Conservation (phyloP, 2,888 invertebrate genomes). For the Calameuta idolon region DNA sequence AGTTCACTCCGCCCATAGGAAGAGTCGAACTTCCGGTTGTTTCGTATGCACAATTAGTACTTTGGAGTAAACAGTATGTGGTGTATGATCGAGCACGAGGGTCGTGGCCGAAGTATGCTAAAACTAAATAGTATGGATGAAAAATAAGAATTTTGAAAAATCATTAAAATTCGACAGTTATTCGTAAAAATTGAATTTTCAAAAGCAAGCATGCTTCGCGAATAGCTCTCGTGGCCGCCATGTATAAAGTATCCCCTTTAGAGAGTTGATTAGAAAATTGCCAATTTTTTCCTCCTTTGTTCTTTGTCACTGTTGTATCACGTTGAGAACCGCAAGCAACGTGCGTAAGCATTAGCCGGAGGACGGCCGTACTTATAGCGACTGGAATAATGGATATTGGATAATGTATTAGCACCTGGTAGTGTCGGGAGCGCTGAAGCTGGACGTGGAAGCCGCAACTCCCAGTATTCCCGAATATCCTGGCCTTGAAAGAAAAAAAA, state of each 20-base stretch:
- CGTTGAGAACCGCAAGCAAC: not conserved
- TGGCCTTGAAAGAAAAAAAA: slow-evolving; percentile 32
- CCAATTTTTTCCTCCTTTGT: not conserved
- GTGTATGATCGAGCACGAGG: slow-evolving; percentile 26
- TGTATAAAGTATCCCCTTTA: not conserved
- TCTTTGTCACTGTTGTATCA: not conserved
- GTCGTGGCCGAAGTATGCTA: slow-evolving; percentile 3
- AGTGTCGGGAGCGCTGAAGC: slow-evolving; percentile 66
- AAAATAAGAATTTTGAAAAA: not conserved
- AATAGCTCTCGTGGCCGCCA: not conserved
- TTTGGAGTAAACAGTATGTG: slow-evolving; percentile 6
- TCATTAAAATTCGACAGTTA: not conserved
- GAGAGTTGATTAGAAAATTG: not conserved
- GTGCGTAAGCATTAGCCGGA: not conserved
- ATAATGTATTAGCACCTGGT: slow-evolving; percentile 50
- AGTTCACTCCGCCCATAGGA: not conserved
- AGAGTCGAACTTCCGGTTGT: not conserved
- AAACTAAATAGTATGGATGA: not conserved
- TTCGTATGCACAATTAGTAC: not conserved
- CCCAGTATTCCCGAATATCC: slow-evolving; percentile 34
- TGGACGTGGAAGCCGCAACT: slow-evolving; percentile 61
- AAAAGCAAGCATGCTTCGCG: slow-evolving; percentile 7
- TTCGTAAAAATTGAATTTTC: not conserved
- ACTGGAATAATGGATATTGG: not conserved
- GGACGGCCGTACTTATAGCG: not conserved